Evolutionary conservation across 2,888 invertebrate species (phyloP).

Genomic region (Lottia gigantea): DNA sequence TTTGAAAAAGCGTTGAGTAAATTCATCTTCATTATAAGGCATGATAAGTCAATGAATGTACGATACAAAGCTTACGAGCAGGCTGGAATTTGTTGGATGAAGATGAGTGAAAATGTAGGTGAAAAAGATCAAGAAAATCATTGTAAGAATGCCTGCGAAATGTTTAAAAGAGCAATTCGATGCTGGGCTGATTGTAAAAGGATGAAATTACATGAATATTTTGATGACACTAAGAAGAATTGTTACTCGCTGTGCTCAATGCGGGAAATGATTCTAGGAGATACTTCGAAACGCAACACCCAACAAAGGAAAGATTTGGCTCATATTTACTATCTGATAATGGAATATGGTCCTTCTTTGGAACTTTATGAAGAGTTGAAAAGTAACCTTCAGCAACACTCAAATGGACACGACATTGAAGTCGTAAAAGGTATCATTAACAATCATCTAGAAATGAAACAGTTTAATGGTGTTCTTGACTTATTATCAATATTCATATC

Average conservation of each 20-base stretch:
- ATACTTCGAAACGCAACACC: not conserved
- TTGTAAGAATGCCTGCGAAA: not conserved
- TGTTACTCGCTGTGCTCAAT: not conserved
- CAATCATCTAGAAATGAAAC: not conserved
- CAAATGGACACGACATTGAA: not conserved
- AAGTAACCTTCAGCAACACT: not conserved
- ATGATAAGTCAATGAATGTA: not conserved
- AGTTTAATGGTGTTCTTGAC: not conserved
- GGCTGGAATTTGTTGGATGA: not conserved
- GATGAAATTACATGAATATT: not conserved
- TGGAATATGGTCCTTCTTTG: not conserved
- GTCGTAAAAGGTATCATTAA: not conserved
- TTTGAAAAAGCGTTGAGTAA: not conserved
- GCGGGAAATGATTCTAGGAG: not conserved
- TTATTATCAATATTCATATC: not conserved
- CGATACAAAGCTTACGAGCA: not conserved
- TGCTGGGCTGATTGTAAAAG: not conserved
- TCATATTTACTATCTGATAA: not conserved
- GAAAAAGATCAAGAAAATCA: not conserved
- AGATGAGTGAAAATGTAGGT: not conserved
- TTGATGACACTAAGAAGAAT: not conserved
- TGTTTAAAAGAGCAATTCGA: not conserved
- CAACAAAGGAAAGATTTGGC: not conserved
- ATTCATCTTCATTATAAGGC: not conserved
- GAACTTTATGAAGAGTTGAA: not conserved